These are phyloP conservation scores for Psephotus haematonotus DNA, from an alignment of 2,113 vertebrate species.

Conservation along the genomic window DNA sequence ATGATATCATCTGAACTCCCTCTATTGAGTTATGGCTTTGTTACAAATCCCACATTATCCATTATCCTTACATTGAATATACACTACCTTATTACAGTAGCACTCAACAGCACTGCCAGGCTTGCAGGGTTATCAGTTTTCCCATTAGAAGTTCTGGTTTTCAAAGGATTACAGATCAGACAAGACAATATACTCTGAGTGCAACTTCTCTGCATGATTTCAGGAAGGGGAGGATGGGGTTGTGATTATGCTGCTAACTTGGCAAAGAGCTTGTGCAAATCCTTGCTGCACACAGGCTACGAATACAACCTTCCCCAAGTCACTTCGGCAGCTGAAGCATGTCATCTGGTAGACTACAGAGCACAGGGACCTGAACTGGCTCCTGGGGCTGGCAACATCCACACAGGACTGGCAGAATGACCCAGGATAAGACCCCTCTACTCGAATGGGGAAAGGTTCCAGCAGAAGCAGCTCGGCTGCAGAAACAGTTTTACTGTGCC, in stretches of 20 bases:
- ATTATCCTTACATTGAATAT: slow-evolving; percentile 14
- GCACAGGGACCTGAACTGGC: background rate
- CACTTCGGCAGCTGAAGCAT: background rate
- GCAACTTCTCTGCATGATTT: background rate
- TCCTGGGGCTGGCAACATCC: background rate
- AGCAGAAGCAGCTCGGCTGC: background rate
- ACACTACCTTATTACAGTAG: slow-evolving; percentile 2
- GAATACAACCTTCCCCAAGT: background rate
- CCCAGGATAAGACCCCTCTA: background rate
- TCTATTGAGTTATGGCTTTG: slow-evolving; percentile 50
- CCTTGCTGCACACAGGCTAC: background rate
- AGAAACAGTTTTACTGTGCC: background rate
- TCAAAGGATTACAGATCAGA: background rate
- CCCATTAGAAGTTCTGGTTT: background rate
- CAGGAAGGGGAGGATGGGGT: background rate
- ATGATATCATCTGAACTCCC: background rate
- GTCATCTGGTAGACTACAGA: background rate
- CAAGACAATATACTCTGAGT: background rate
- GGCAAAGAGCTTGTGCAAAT: background rate
- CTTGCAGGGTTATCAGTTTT: background rate
- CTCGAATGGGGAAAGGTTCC: background rate
- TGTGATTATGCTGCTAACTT: background rate
- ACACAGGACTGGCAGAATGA: background rate
- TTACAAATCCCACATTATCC: slow-evolving; percentile 36
- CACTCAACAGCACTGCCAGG: background rate